A percentile compares a stretch with the other conserved stretches of the same genome.
Evolutionary conservation across 2,113 vertebrate species (phyloP).

Genomic region (Empidonax traillii): DNA sequence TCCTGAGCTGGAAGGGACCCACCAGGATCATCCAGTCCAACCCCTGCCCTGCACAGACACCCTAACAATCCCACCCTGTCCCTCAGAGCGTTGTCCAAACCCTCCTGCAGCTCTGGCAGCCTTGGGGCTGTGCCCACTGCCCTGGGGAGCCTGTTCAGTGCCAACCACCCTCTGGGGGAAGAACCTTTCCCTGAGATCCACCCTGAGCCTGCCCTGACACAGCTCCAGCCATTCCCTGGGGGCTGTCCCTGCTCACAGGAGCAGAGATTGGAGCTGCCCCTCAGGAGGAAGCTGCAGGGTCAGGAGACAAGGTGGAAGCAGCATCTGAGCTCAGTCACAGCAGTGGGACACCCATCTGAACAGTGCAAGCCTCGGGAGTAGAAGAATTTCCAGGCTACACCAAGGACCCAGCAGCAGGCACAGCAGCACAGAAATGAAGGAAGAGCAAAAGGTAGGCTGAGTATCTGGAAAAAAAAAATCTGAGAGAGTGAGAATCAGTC

Average conservation of each 20-base stretch:
- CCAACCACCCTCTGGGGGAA: neutral
- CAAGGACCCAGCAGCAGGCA: neutral
- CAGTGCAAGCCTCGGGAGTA: neutral
- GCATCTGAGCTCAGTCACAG: neutral
- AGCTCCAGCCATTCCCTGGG: neutral
- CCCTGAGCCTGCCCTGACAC: neutral
- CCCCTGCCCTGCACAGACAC: neutral
- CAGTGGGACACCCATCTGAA: neutral
- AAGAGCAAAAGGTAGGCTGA: slow-evolving; percentile 1
- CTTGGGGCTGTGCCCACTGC: neutral
- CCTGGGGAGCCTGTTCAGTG: neutral
- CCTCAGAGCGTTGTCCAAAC: neutral
- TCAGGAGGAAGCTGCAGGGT: neutral
- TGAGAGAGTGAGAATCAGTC: neutral
- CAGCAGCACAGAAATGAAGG: neutral
- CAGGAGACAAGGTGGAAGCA: neutral
- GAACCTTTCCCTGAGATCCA: neutral
- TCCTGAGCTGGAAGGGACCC: neutral
- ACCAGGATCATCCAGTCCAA: accelerated
- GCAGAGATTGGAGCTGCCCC: accelerated
- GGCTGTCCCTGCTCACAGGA: accelerated
- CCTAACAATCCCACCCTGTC: neutral
- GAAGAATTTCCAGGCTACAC: neutral
- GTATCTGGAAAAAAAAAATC: neutral
- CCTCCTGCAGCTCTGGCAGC: neutral